Percentiles rank a stretch among this genome's conserved stretches.
phyloP scores from a whole-genome alignment of 2,888 invertebrate genomes.

The Octodonta nipae region DNA sequence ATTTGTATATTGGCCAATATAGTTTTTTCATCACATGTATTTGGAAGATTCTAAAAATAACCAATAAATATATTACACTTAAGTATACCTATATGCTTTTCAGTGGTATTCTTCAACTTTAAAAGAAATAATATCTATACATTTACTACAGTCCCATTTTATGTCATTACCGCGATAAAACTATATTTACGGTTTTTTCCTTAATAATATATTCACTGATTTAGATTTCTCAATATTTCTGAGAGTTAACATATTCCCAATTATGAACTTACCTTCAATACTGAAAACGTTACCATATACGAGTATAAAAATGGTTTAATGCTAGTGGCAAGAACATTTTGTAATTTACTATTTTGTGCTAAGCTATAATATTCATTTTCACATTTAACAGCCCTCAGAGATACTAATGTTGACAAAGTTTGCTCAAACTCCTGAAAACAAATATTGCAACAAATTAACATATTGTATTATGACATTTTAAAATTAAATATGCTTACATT shows the following conservation, averaged over 20 bases:
- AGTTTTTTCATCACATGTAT: constrained; percentile 37
- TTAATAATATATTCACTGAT: too few species aligned
- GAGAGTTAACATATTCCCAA: neutral
- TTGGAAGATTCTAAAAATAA: constrained; percentile 20
- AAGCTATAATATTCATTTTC: constrained; percentile 27
- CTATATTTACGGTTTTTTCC: too few species aligned
- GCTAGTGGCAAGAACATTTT: constrained; percentile 45
- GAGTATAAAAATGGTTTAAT: constrained; percentile 50
- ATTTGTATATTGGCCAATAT: constrained; percentile 46
- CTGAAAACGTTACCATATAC: constrained; percentile 39
- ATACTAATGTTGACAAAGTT: constrained; percentile 30
- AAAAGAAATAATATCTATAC: too few species aligned
- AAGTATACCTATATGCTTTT: neutral
- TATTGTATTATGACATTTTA: neutral
- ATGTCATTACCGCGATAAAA: too few species aligned
- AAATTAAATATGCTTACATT: constrained; percentile 33
- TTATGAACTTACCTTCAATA: constrained; percentile 37
- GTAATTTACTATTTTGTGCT: constrained; percentile 37
- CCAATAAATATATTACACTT: neutral
- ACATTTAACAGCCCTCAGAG: constrained; percentile 26
- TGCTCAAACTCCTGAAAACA: constrained; percentile 37
- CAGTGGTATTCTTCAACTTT: neutral
- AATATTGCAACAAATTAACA: neutral
- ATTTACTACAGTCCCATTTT: too few species aligned
- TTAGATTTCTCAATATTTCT: constrained; percentile 2